Evolutionary conservation across 23 tunicate species (phyloP), one percentile per base, ranked within the genome.

Genomic region (Oikopleura albicans): DNA sequence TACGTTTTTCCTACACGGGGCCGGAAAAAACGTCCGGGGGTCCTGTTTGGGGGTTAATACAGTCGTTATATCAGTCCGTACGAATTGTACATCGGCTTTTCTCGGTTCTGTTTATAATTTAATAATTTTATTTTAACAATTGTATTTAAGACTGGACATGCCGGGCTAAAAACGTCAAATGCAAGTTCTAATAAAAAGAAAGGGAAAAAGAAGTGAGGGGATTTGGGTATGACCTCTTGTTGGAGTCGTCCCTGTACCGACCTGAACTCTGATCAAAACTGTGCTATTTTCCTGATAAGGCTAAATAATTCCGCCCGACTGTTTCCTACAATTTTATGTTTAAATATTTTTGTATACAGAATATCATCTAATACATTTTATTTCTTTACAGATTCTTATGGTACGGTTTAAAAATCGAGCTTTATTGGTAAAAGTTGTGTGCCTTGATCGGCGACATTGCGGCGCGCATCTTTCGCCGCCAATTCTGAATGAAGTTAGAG

Each of bases 101-200:
- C 22, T 49, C 59, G 59, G 59, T 49, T 49, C 22, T 49, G 59
- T 49, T 49, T 49, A 8, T 49, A 8, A 8, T 8, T 8, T 49
- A 8, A 49, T 49, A 49, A n/a, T n/a, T n/a, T n/a, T n/a, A n/a
- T n/a, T n/a, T n/a, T n/a, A n/a, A n/a, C n/a, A n/a, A n/a, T n/a
- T n/a, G n/a, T n/a, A n/a, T 71, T 71, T 71, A 12, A 71, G 79
- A 71, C 79, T 16, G 79, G 79, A 71, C 79, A 71, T 31, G 79
- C 79, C 4, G 79, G 31, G 35, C 28, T 71, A 16, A 71, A 71
- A 29, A 71, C 37, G 79, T 4, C 36, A 12, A 16, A 71, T 16
- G 2, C 79, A 71, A 71, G 31, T 22, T 71, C 79, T 71, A 71
- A 71, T 16, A 71, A 71, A 71, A 29, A 29, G 31, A 31, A 31